phyloP scores from a whole-genome alignment of 2,797 vertebrate genomes.

The Odontamblyopus rebecca region DNA sequence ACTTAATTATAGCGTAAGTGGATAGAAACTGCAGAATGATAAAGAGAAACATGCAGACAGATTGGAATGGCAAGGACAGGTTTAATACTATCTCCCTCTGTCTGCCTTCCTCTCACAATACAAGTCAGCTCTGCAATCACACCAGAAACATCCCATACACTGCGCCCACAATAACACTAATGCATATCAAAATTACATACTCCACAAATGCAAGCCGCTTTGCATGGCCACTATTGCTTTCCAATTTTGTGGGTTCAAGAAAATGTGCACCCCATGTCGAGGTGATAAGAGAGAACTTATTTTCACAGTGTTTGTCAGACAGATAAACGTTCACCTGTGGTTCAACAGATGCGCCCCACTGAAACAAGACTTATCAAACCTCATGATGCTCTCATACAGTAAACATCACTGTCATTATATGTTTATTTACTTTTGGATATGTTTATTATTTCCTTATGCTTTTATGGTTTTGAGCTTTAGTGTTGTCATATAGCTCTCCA shows the following conservation, averaged over 20 bases:
- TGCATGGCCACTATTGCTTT: constrained; percentile 71
- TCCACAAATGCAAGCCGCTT: constrained; percentile 67
- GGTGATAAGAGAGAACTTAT: constrained; percentile 70
- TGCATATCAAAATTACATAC: constrained; percentile 87
- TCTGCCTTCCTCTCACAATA: constrained; percentile 91
- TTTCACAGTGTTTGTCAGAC: constrained; percentile 57
- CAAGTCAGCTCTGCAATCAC: constrained; percentile 87
- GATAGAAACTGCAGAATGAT: constrained; percentile 97
- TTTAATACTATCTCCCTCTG: constrained; percentile 96
- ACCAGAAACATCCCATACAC: constrained; percentile 73
- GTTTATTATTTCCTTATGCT: not conserved
- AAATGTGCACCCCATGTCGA: constrained; percentile 70
- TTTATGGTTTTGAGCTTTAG: constrained; percentile 21
- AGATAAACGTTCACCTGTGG: constrained; percentile 71
- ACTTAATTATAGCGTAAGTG: constrained; percentile 99
- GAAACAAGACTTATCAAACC: constrained; percentile 69
- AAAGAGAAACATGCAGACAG: constrained; percentile 96
- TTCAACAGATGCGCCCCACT: constrained; percentile 21
- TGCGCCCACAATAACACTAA: constrained; percentile 82
- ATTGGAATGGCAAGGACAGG: constrained; percentile 97
- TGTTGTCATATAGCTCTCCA: constrained; percentile 39
- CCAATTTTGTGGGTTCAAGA: constrained; percentile 72
- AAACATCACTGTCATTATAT: not conserved
- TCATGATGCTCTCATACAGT: constrained; percentile 24
- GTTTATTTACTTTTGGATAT: not conserved